Evolutionary conservation across 2,113 vertebrate genomes (phyloP), one percentile per base, ranked within the genome.

Genomic region (Rhombomys opimus): DNA sequence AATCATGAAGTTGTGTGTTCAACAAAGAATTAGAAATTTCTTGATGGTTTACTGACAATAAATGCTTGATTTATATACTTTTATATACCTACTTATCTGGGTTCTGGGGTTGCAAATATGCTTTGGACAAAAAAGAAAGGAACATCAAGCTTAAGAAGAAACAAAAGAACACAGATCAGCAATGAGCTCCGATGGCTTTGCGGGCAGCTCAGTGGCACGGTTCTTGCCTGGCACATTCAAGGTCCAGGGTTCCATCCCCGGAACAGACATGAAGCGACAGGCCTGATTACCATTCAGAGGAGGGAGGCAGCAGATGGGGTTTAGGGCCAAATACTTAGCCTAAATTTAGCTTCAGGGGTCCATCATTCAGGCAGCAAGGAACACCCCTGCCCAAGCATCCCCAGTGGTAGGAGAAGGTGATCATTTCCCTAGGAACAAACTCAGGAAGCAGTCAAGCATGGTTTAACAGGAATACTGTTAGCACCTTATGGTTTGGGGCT

Each of bases 291-390:
- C 38, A 70, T 38, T 76, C 65, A 73, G 46, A 14, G 65, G 50
- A 87, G 35, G n/a, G n/a, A 75, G 30, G 27, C 7, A 72, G 22
- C 17, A 50, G 7, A 17, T 93, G 89, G 63, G 35, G n/a, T 38
- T 95, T 92, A 85, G 85, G 75, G 86, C 41, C 65, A 72, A 93
- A 70, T 84, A 41, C 76, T 41, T 82, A 87, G 54, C 13, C 65
- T 85, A 41, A 38, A 2, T 10, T 78, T 38, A 75, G 61, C 50
- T 50, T 46, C 18, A 87, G 25, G 52, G 32, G 41, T 23, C 59
- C 54, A 91, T 75, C 35, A 86, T 15, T 75, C 67, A 70, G 18
- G 25, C 35, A 93, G 54, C 25, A 90, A 85, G 77, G 86, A 65
- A 86, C 30, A 68, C 84, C 25, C 52, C 5, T 27, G 61, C 86